phyloP scores from a whole-genome alignment of 2,797 vertebrate genomes.

The Graptemys geographica region DNA sequence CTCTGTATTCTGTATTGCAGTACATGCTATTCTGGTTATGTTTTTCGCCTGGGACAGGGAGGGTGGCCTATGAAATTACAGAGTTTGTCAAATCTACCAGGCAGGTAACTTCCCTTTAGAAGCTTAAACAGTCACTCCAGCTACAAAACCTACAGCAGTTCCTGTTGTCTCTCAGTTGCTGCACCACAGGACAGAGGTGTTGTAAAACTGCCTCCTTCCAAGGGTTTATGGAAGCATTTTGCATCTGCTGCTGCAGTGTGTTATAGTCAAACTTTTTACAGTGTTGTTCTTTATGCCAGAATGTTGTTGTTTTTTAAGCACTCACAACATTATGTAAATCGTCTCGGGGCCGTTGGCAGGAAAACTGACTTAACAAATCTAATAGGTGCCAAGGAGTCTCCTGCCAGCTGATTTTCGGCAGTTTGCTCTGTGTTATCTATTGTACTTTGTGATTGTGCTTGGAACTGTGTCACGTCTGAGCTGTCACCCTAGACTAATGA shows the following conservation, averaged over 20 bases:
- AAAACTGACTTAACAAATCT: not conserved
- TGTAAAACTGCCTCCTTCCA: not conserved
- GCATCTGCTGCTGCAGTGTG: rapidly evolving
- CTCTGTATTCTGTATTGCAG: too few relatives aligned
- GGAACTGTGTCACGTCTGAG: not conserved
- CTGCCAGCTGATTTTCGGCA: not conserved
- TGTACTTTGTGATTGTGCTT: not conserved
- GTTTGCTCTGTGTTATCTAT: not conserved
- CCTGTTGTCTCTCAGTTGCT: not conserved
- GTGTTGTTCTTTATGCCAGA: not conserved
- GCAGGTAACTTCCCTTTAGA: not conserved
- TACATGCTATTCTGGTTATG: too few relatives aligned
- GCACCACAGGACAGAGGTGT: not conserved
- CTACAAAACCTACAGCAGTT: not conserved
- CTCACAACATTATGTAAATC: not conserved
- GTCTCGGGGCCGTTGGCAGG: not conserved
- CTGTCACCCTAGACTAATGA: not conserved
- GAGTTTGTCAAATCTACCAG: too few relatives aligned
- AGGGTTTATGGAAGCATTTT: not conserved
- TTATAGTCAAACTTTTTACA: rapidly evolving
- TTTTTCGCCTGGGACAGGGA: too few relatives aligned
- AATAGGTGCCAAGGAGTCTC: not conserved
- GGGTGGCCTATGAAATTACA: not conserved
- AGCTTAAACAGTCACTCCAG: not conserved
- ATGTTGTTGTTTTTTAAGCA: not conserved